These are phyloP conservation scores for Sericinus montela DNA, from an alignment of 2,888 invertebrate genomes.

Conservation along the genomic window DNA sequence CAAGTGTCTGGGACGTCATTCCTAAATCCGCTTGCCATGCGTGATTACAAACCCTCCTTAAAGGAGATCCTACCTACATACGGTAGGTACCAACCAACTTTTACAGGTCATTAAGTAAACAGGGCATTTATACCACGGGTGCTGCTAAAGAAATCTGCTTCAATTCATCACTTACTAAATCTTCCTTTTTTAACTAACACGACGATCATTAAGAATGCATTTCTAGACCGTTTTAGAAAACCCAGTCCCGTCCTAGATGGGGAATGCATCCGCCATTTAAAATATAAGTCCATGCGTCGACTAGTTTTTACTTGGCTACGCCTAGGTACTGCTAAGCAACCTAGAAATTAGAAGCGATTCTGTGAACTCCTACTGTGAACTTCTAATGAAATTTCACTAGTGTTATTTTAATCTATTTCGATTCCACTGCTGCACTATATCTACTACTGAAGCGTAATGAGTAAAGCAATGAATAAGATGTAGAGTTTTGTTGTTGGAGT, in stretches of 20 bases:
- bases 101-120: too few relatives aligned
- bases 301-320: constrained; percentile 56
- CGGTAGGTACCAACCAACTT: too few relatives aligned
- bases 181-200: constrained; percentile 14
- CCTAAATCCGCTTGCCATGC: too few relatives aligned
- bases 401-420: neutral
- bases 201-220: constrained; percentile 33
- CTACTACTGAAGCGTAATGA: too few relatives aligned
- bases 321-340: constrained; percentile 52
- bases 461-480: neutral
- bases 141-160: constrained; percentile 18
- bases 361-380: constrained; percentile 43
- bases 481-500: constrained; percentile 20
- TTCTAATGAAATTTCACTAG: neutral
- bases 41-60: too few relatives aligned
- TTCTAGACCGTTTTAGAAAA: constrained; percentile 60
- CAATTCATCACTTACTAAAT: constrained; percentile 24
- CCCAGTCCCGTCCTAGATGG: constrained; percentile 53
- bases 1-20: too few relatives aligned
- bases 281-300: constrained; percentile 52
- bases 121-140: too few relatives aligned
- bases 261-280: constrained; percentile 60
- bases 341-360: constrained; percentile 65
- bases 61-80: too few relatives aligned
- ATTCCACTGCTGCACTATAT: constrained; percentile 30